Base-by-base conservation (phyloP, 2,797 vertebrate genomes). In the Gambusia yucatana region DNA sequence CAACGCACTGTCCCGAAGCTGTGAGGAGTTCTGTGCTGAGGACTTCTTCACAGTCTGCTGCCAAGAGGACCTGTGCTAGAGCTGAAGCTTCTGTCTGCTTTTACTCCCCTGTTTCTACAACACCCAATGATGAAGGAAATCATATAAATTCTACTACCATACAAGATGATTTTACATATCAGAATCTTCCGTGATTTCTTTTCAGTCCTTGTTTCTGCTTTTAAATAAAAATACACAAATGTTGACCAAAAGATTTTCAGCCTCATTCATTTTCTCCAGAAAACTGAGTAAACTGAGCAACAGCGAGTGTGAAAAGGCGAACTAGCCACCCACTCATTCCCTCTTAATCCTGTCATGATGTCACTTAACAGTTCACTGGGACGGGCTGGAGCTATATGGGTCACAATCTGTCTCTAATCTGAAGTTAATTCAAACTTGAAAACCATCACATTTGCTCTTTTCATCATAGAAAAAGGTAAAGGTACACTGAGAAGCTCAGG, bases 341-440 rank as follows among this genome's bases (percentile, higher is more conserved):
- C 84, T 77, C 59, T 84, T 91, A 91, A 91, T 90, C 86, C 78
- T 61, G 81, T 70, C 76, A 77, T 82, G 67, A 86, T 90, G 84
- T 86, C 85, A 80, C 77, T 88, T 86, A 86, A 57, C 86, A 86
- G 73, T 87, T 91, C 82, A 89, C 36, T 72, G 81, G 57, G 77
- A 44, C 75, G 82, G 84, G 71, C 48, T 73, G 47, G 28, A 82
- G 78, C 67, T 82, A 90, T 89, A 77, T 92, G 87, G 88, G 91
- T 91, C 87, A 72, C 82, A 84, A 73, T 82, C 81, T 88, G 77
- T 78, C 77, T 79, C 71, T 84, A 77, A 74, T 81, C 73, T 52
- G 48, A 14, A 69, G 50, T 70, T 65, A 77, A 72, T 20, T 57
- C 80, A 79, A 82, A 75, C 44, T 46, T 72, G 22, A 3, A 61